These are phyloP conservation scores for Zosterops pallidus DNA, from an alignment of 2,113 vertebrate genomes.

Conservation along the genomic window DNA sequence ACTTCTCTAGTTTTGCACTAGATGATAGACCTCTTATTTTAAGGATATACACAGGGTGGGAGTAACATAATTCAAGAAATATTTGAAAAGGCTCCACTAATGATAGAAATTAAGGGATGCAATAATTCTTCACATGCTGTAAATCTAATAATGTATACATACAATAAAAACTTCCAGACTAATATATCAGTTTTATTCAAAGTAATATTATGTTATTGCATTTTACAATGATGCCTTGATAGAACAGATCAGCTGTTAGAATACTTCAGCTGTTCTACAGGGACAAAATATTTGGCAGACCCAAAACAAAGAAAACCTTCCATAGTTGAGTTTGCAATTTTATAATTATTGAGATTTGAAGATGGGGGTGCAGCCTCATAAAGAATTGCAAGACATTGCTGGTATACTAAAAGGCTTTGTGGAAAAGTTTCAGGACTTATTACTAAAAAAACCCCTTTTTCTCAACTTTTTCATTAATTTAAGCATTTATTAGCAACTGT, in stretches of 20 bases:
- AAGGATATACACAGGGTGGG: not conserved
- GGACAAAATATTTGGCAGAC: not conserved
- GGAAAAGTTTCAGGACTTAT: constrained; percentile 68
- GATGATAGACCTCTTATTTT: not conserved
- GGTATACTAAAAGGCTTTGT: constrained; percentile 35
- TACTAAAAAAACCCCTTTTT: constrained; percentile 10
- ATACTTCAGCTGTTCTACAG: not conserved
- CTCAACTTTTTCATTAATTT: constrained; percentile 62
- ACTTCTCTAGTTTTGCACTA: not conserved
- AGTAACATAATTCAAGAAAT: not conserved
- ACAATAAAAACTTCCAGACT: not conserved
- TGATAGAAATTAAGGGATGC: not conserved
- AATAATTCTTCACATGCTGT: not conserved
- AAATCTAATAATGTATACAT: not conserved
- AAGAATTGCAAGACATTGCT: not conserved
- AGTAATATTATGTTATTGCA: not conserved
- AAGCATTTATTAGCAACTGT: constrained; percentile 66
- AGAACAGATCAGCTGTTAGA: not conserved
- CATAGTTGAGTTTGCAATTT: not conserved
- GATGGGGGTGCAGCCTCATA: not conserved
- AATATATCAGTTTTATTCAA: not conserved
- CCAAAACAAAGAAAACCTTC: not conserved
- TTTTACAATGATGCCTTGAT: not conserved
- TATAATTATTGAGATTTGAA: not conserved
- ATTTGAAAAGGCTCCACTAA: not conserved